A percentile compares a stretch with the other conserved stretches of the same genome.
Evolutionary conservation across 2,797 vertebrate species (phyloP).

Genomic region (Sus cebifrons): DNA sequence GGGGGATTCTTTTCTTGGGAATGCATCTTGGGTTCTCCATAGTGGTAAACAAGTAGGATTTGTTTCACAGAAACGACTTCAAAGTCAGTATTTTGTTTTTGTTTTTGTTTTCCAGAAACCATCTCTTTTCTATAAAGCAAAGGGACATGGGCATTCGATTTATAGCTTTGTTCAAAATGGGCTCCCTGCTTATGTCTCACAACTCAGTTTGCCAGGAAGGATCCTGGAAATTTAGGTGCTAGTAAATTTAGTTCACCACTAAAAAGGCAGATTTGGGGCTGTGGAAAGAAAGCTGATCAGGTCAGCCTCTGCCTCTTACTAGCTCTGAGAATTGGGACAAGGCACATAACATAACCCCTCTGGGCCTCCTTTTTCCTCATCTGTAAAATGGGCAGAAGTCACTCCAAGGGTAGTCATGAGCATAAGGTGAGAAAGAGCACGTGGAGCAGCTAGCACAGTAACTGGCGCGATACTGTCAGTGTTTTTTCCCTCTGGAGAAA

Average conservation of each 20-base stretch:
- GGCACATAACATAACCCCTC: background rate
- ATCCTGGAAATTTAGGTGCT: conserved; percentile 13
- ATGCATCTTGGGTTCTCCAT: conserved; percentile 62
- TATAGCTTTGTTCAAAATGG: conserved; percentile 70
- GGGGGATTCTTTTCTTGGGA: conserved; percentile 48
- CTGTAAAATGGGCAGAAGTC: conserved; percentile 27
- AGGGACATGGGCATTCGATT: conserved; percentile 23
- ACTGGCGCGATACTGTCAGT: background rate
- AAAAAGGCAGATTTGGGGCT: background rate
- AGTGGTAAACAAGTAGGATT: conserved; percentile 63
- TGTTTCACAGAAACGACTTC: conserved; percentile 77
- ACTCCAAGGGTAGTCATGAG: background rate
- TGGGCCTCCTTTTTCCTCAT: background rate
- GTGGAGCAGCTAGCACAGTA: background rate
- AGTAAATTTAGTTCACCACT: background rate
- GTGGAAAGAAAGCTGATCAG: background rate
- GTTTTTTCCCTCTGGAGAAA: background rate
- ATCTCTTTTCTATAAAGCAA: conserved; percentile 76
- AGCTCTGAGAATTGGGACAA: background rate
- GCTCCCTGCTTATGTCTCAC: conserved; percentile 45
- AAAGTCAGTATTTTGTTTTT: conserved; percentile 34
- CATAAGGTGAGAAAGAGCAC: background rate
- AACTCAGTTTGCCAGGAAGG: conserved; percentile 28
- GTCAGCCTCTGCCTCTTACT: background rate
- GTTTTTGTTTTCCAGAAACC: conserved; percentile 68